These are phyloP conservation scores for Acleris emargana DNA, from an alignment of 2,888 invertebrate genomes.

Conservation along the genomic window DNA sequence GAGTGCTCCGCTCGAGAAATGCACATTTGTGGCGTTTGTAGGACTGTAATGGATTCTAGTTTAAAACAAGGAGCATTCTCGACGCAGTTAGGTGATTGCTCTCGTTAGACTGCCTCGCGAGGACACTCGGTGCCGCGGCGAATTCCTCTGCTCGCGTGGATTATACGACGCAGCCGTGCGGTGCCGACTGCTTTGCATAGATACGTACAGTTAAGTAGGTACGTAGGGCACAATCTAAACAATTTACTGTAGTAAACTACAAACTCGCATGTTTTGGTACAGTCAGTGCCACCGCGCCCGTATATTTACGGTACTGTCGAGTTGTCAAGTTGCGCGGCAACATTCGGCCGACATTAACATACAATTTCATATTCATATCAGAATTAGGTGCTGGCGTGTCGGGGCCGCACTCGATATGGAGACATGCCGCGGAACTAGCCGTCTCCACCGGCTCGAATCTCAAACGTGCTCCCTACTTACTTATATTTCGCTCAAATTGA, in stretches of 20 bases:
- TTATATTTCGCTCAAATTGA: not conserved
- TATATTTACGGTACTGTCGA: constrained; percentile 74
- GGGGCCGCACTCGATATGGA: constrained; percentile 51
- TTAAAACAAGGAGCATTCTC: constrained; percentile 74
- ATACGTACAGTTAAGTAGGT: constrained; percentile 45
- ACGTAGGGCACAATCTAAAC: constrained; percentile 63
- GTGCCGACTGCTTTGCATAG: constrained; percentile 50
- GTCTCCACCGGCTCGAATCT: constrained; percentile 43
- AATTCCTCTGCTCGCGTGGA: constrained; percentile 53
- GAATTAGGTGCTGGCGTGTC: constrained; percentile 65
- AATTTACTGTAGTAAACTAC: constrained; percentile 71
- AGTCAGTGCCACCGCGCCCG: constrained; percentile 65
- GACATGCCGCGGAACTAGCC: constrained; percentile 49
- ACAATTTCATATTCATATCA: constrained; percentile 80
- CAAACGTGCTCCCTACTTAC: constrained; percentile 34
- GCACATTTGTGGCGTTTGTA: constrained; percentile 73
- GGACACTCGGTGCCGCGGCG: constrained; percentile 52
- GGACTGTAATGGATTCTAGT: constrained; percentile 77
- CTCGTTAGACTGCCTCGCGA: constrained; percentile 67
- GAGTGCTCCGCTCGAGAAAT: constrained; percentile 63
- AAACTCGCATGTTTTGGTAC: constrained; percentile 70
- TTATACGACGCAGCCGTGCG: constrained; percentile 44
- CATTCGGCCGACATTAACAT: constrained; percentile 75
- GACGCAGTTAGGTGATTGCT: constrained; percentile 73
- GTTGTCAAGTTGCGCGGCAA: constrained; percentile 72